These are phyloP conservation scores for Eunapius fragilis DNA, from an alignment of 37 sponge, comb jelly and placozoan genomes.

Conservation along the genomic window DNA sequence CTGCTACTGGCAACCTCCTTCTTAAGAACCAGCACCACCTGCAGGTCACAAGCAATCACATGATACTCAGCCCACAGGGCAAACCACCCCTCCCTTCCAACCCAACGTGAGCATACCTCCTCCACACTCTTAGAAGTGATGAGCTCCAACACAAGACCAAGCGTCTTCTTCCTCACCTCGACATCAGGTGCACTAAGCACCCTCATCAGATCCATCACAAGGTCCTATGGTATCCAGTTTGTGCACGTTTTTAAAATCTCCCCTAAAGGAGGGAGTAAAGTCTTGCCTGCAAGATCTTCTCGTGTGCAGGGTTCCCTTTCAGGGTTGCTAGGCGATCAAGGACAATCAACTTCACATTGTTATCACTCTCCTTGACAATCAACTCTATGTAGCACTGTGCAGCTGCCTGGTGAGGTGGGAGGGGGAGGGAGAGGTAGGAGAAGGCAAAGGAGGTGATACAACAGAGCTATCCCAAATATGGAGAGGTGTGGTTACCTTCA, in stretches of 20 bases:
- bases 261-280: neutral
- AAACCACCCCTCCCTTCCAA: constrained; percentile 40
- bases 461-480: neutral
- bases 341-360: constrained; percentile 98
- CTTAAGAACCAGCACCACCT: constrained; percentile 92
- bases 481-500: constrained; percentile 73
- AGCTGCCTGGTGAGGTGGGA: constrained; percentile 77
- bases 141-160: constrained; percentile 89
- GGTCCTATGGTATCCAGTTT: constrained; percentile 56
- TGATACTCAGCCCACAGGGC: neutral
- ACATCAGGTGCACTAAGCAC: constrained; percentile 90
- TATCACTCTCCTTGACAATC: constrained; percentile 98
- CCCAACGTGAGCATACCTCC: constrained; percentile 92
- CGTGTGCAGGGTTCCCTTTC: constrained; percentile 73
- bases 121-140: constrained; percentile 88
- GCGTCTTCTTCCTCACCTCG: constrained; percentile 95
- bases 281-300: constrained; percentile 82
- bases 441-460: too few species aligned
- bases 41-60: constrained; percentile 2
- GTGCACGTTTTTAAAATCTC: neutral
- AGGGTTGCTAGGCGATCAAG: constrained; percentile 87
- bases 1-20: constrained; percentile 92
- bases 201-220: constrained; percentile 96
- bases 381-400: constrained; percentile 97
- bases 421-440: neutral